Conservation (phyloP, 1,140 invertebrate genomes). For the Drosophila prosaltans region DNA sequence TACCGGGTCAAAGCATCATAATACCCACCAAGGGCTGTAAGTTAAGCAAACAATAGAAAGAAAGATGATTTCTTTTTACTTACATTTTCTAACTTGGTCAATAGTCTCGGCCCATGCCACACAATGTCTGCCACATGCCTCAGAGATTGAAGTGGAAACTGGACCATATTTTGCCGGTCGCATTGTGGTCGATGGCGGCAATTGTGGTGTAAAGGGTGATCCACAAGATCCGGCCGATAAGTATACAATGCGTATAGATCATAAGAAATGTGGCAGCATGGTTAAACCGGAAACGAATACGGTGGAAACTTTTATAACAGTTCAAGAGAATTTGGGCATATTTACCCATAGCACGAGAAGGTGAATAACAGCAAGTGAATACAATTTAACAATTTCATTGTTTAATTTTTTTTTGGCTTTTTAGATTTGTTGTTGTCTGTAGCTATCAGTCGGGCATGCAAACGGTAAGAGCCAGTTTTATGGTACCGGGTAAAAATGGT, state of each 20-base stretch:
- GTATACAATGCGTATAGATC: conserved; percentile 89
- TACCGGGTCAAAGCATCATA: conserved; percentile 85
- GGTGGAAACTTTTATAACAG: conserved; percentile 90
- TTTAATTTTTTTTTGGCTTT: too few species aligned
- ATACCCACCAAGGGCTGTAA: conserved; percentile 92
- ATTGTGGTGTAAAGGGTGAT: conserved; percentile 86
- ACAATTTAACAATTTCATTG: too few species aligned
- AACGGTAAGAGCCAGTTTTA: conserved; percentile 89
- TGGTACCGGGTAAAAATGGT: conserved; percentile 85
- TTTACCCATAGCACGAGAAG: conserved; percentile 91
- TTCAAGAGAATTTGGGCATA: conserved; percentile 91
- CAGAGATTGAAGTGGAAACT: conserved; percentile 91
- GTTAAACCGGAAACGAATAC: conserved; percentile 87
- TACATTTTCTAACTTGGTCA: conserved; percentile 27
- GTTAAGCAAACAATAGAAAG: conserved; percentile 66
- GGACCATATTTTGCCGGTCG: conserved; percentile 90
- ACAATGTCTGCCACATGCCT: conserved; percentile 89
- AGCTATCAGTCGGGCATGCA: conserved; percentile 91
- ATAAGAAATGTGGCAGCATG: conserved; percentile 89
- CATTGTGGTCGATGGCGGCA: conserved; percentile 87
- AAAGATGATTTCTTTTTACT: not conserved
- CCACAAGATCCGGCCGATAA: conserved; percentile 87
- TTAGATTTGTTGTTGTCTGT: conserved; percentile 89
- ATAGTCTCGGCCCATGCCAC: conserved; percentile 90
- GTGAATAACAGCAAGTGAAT: conserved; percentile 48